Evolutionary conservation across 1,140 invertebrate species (phyloP), one percentile per base, ranked within the genome.

Genomic region (Atta texana): DNA sequence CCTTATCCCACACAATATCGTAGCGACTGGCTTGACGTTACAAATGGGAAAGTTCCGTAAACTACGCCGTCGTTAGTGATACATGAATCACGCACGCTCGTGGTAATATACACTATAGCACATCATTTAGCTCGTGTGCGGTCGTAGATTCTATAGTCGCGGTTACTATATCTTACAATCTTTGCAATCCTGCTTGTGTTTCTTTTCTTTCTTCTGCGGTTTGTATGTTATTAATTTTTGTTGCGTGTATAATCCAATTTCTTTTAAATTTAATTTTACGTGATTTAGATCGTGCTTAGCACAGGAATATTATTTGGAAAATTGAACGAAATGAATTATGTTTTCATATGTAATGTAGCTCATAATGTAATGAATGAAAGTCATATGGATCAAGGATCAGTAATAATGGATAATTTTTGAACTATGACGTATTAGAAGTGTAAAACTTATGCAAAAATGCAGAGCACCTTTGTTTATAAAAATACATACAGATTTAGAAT

Each of bases 31-130:
- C 39, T 74, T 51, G 72, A 44, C 21, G 31, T 84, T 63, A 84
- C 55, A 39, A 84, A 61, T 59, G 80, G 39, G 18, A 84, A 84
- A 84, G 80, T 84, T 84, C 68, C 39, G 55, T 21, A 61, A 84
- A 84, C 80, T 82, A 82, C 69, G 69, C 39, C 80, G 69, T 84
- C 55, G 53, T 84, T 84, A 84, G 69, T 21, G 80, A 82, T 82
- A 82, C 63, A 71, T 61, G 53, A 74, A 82, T 74, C 80, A 61
- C 55, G 57, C 72, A 51, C 69, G 69, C 39, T 82, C 34, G 53
- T 71, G 71, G 49, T 55, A 81, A 57, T 34, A 49, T 59, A 68
- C 55, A 55, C 78, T 57, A 59, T 57, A 81, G 66, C 78, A 18
- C 21, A 24, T 59, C 66, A 81, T 81, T 81, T 81, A 57, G 24